Evolutionary conservation across 2,888 invertebrate species (phyloP), one percentile per base, ranked within the genome.

Genomic region (Synergus itoensis): DNA sequence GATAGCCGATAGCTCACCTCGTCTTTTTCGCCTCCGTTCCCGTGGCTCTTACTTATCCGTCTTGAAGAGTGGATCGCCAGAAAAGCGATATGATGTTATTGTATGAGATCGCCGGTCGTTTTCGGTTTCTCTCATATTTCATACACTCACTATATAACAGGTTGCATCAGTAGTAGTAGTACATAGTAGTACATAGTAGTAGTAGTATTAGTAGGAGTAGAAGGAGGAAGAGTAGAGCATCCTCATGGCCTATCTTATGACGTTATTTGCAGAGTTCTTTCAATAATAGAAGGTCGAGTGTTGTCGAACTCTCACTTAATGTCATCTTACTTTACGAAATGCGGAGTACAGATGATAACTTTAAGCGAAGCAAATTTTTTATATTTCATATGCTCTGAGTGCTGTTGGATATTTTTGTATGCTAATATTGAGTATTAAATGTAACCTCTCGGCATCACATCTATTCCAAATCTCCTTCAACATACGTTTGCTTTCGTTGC

Each of bases 1-100:
- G 89, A 89, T 89, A 87, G 87, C 82, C 90, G 88, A 89, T 90
- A 90, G 88, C 87, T 89, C 86, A 89, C 87, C 86, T 88, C 83
- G 80, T 84, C 82, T 57, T 57, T 40, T 43, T 65, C 75, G 36
- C 36, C 41, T 60, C 57, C 77, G 40, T 60, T 81, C 65, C 48
- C 73, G n/a, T 78, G 36, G 67, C 62, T 77, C 76, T 77, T 57
- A 67, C 80, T 69, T 77, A 80, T 78, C 76, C 76, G 43, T 63
- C 53, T 73, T 73, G 73, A 76, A 78, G 80, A 79, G 77, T 57
- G 77, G 76, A 79, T 79, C 60, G 80, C 73, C 76, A 77, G 75
- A 80, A 79, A 62, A 60, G 78, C 79, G 79, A 77, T 77, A 83
- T 85, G 83, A 87, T 88, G 87, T 87, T 88, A 89, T 89, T 89